Evolutionary conservation across 2,888 invertebrate genomes (phyloP).

Genomic region (Parascotia fuliginaria): DNA sequence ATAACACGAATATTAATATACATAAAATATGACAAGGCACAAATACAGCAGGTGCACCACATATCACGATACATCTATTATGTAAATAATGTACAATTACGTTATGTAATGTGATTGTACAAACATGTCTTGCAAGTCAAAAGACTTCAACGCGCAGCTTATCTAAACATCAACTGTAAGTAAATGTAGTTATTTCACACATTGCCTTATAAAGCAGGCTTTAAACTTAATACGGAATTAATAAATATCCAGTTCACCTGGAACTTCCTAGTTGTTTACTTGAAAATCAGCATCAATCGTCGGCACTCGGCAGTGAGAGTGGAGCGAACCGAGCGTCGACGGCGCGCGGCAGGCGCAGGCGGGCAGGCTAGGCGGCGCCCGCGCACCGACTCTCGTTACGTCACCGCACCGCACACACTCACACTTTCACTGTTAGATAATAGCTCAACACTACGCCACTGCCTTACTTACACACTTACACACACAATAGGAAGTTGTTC

Average conservation of each 20-base stretch:
- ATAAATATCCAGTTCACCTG: slow-evolving; percentile 61
- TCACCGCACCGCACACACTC: slow-evolving; percentile 78
- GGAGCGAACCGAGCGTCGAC: slow-evolving; percentile 42
- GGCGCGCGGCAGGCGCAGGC: neutral
- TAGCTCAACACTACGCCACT: slow-evolving; percentile 71
- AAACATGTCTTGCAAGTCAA: slow-evolving; percentile 38
- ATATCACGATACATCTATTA: slow-evolving; percentile 30
- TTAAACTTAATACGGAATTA: slow-evolving; percentile 54
- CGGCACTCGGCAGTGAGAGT: slow-evolving; percentile 75
- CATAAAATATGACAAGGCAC: slow-evolving; percentile 18
- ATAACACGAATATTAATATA: slow-evolving; percentile 25
- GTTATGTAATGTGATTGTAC: slow-evolving; percentile 36
- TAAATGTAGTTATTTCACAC: slow-evolving; percentile 40
- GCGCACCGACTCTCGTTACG: slow-evolving; percentile 65
- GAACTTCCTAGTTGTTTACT: slow-evolving; percentile 74
- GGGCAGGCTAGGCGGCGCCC: slow-evolving; percentile 40
- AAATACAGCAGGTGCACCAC: slow-evolving; percentile 22
- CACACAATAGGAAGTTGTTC: slow-evolving; percentile 73
- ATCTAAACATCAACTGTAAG: slow-evolving; percentile 41
- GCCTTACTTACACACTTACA: slow-evolving; percentile 83
- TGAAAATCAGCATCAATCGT: slow-evolving; percentile 67
- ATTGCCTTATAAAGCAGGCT: slow-evolving; percentile 49
- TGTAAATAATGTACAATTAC: slow-evolving; percentile 41
- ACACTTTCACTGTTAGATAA: slow-evolving; percentile 85
- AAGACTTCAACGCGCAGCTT: slow-evolving; percentile 59